Base-by-base conservation (phyloP, 2,113 vertebrate genomes). In the Jacana jacana region DNA sequence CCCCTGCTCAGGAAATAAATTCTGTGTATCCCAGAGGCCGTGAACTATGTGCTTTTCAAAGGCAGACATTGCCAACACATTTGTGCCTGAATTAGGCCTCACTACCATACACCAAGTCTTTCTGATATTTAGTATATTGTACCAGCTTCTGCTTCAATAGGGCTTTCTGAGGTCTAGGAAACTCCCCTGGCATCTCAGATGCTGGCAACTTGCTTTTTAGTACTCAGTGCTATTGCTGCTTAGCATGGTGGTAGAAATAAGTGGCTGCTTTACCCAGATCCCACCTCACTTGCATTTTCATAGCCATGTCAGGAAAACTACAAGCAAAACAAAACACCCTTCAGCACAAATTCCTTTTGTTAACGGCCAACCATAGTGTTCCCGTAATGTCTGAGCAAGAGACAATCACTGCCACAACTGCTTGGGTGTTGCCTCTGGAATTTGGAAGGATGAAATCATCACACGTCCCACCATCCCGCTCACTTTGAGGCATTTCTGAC, bases 381-480 rank as follows among this genome's bases (percentile, higher is more conserved):
- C 58, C 70, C 0, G 1, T 76, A 89, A 85, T 2, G 25, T 91
- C 77, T n/a, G 13, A 86, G 77, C 70, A 81, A 69, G 84, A 89
- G 46, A 69, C 48, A n/a, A 92, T 79, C 77, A n/a, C 65, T 84
- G 78, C 73, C 83, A 79, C 91, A 89, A 65, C 48, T 1, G 7
- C 63, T 66, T 76, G 83, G 39, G 52, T 92, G 57, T 35, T 91
- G 77, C 73, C 58, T 91, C 80, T 92, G 92, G 90, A 91, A 93
- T 96, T 31, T 93, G 77, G 80, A 92, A 91, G 77, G 69, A 91
- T 93, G 88, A 94, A 96, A 91, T 94, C 95, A 97, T 61, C 88
- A 88, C 31, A 48, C 37, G 1, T 81, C 86, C 93, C 65, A 86
- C 44, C 77, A 96, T 35, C 22, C 69, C 2, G 1, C 52, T 92